Evolutionary conservation across 2,113 vertebrate genomes (phyloP).

Genomic region (Amphiprion percula): DNA sequence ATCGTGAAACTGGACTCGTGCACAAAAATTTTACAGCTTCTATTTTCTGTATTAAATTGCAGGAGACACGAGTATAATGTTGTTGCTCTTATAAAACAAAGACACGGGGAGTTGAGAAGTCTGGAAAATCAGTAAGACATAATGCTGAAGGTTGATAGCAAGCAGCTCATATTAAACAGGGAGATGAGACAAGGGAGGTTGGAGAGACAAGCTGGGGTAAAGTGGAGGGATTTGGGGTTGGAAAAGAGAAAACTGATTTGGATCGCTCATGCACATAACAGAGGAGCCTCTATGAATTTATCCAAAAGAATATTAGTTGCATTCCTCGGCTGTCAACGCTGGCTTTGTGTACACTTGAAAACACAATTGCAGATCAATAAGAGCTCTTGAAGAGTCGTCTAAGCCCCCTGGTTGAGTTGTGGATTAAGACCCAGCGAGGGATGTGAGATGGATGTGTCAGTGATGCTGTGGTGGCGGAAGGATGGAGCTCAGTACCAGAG

Average conservation of each 20-base stretch:
- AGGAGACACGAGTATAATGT: slow-evolving; percentile 72
- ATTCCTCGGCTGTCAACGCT: slow-evolving; percentile 39
- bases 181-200: slow-evolving; percentile 26
- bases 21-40: slow-evolving; percentile 70
- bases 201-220: slow-evolving; percentile 7
- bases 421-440: slow-evolving; percentile 30
- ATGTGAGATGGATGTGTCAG: slow-evolving; percentile 49
- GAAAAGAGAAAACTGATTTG: slow-evolving; percentile 53
- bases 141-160: slow-evolving; percentile 54
- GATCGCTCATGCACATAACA: slow-evolving; percentile 42
- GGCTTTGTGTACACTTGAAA: slow-evolving; percentile 49
- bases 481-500: slow-evolving; percentile 47
- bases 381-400: slow-evolving; percentile 17
- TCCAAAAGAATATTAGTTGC: slow-evolving; percentile 57
- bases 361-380: slow-evolving; percentile 52
- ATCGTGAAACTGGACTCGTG: slow-evolving; percentile 69
- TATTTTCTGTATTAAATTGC: slow-evolving; percentile 73
- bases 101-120: slow-evolving; percentile 47
- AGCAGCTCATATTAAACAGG: slow-evolving; percentile 53
- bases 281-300: slow-evolving; percentile 45
- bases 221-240: slow-evolving; percentile 26
- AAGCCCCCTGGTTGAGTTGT: slow-evolving; percentile 29
- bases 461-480: slow-evolving; percentile 46
- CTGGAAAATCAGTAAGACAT: slow-evolving; percentile 67
- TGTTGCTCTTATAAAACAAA: slow-evolving; percentile 67